A percentile compares a stretch with the other conserved stretches of the same genome.
phyloP scores from a whole-genome alignment of 2,888 invertebrate species.

The Drosophila mayaguana region DNA sequence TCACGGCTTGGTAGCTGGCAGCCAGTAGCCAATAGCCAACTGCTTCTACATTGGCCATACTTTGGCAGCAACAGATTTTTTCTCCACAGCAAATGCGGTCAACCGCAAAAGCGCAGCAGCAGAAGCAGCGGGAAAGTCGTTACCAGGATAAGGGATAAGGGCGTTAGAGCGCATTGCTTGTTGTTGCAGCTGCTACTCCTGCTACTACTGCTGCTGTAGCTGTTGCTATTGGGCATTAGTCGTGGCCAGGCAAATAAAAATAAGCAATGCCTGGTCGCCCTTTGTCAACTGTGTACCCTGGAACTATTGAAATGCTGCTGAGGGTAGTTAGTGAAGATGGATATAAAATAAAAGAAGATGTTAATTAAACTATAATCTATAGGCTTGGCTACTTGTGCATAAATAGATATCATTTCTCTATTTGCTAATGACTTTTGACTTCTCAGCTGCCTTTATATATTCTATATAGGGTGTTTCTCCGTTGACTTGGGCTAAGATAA shows the following conservation, averaged over 20 bases:
- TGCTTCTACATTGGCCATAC: slow-evolving; percentile 47
- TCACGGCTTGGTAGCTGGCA: slow-evolving; percentile 20
- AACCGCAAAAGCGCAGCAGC: slow-evolving; percentile 81
- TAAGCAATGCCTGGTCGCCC: slow-evolving; percentile 70
- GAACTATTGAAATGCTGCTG: neutral
- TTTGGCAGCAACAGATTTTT: slow-evolving; percentile 81
- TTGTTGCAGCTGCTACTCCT: slow-evolving; percentile 20
- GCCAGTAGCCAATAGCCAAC: slow-evolving; percentile 38
- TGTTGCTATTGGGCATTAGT: slow-evolving; percentile 66
- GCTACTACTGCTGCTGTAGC: slow-evolving; percentile 20
- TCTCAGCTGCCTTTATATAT: neutral
- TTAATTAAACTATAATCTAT: neutral
- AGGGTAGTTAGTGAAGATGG: neutral
- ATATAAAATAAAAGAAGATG: neutral
- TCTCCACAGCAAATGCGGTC: slow-evolving; percentile 79
- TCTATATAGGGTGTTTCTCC: neutral
- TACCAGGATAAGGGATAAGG: slow-evolving; percentile 79
- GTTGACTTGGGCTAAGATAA: neutral
- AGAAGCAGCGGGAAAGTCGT: slow-evolving; percentile 60
- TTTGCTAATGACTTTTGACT: too few species aligned
- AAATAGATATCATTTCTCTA: too few species aligned
- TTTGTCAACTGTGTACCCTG: slow-evolving; percentile 36
- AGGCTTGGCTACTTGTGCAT: too few species aligned
- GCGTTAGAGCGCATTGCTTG: slow-evolving; percentile 69
- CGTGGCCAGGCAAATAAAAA: slow-evolving; percentile 77